phyloP scores from a whole-genome alignment of 2,797 vertebrate genomes.

The Sebastes miniatus region DNA sequence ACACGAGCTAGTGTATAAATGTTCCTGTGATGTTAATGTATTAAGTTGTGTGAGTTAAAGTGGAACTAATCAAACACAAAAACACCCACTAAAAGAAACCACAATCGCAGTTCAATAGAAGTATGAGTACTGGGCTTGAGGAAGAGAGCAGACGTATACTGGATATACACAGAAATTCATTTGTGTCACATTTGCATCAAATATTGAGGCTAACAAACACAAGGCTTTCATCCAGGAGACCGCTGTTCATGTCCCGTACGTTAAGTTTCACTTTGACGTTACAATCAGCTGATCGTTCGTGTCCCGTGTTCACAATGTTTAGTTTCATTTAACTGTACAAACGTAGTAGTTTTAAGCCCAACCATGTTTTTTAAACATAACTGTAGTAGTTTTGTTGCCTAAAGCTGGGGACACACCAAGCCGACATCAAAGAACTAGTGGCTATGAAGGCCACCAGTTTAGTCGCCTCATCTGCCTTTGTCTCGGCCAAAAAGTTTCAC shows the following conservation, averaged over 20 bases:
- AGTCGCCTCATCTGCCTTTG: not conserved
- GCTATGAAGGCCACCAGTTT: fast-evolving
- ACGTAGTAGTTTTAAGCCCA: not conserved
- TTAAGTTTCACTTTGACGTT: too few relatives aligned
- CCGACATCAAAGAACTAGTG: not conserved
- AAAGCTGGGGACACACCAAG: too few relatives aligned
- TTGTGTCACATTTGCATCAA: too few relatives aligned
- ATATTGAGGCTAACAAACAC: too few relatives aligned
- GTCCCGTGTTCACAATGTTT: not conserved
- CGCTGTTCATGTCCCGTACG: too few relatives aligned
- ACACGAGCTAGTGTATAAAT: not conserved
- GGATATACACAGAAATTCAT: too few relatives aligned
- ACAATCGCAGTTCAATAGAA: not conserved
- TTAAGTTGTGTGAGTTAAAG: not conserved
- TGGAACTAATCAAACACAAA: not conserved
- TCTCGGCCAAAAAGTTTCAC: not conserved
- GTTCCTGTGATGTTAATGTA: not conserved
- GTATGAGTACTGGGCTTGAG: not conserved
- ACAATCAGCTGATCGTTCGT: not conserved
- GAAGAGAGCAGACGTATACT: not conserved
- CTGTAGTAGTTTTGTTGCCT: not conserved
- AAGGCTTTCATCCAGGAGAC: too few relatives aligned
- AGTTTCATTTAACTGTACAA: not conserved
- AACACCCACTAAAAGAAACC: not conserved
- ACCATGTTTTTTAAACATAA: not conserved